Conservation (phyloP, 2,888 invertebrate genomes). For the Drosophila nr. medialis region DNA sequence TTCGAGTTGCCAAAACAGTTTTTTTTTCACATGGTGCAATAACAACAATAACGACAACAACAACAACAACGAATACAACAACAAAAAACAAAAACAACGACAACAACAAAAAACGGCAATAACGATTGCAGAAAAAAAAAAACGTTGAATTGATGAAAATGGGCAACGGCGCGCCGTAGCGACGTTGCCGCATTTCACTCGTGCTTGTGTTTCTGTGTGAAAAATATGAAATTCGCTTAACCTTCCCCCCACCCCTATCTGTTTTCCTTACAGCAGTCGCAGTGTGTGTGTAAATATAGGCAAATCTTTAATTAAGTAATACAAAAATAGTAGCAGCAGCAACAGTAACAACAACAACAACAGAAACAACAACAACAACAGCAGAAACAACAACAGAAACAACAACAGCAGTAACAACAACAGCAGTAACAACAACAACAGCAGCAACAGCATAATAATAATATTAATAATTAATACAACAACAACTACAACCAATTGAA, state of each 20-base stretch:
- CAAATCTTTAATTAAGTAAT: constrained; percentile 46
- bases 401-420: not conserved
- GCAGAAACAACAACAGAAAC: constrained; percentile 9
- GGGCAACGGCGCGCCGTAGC: constrained; percentile 37
- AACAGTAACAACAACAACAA: constrained; percentile 19
- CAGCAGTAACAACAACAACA: not conserved
- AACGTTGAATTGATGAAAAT: constrained; percentile 22
- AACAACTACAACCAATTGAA: constrained; percentile 19
- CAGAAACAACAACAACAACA: constrained; percentile 17
- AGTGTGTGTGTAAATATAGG: constrained; percentile 55
- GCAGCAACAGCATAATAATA: not conserved
- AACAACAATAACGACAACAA: constrained; percentile 11
- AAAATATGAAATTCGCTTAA: not conserved
- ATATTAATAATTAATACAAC: constrained; percentile 16
- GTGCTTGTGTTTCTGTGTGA: constrained; percentile 2
- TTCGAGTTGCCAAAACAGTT: constrained; percentile 31
- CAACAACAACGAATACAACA: constrained; percentile 3
- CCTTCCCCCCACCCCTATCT: constrained; percentile 1
- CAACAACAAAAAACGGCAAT: not conserved
- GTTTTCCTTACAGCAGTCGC: constrained; percentile 37
- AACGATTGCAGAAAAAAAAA: not conserved
- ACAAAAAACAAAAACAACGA: not conserved
- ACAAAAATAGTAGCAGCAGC: constrained; percentile 3
- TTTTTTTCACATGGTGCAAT: constrained; percentile 32
- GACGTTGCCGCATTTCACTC: constrained; percentile 42